Base-by-base conservation (phyloP, 2,797 vertebrate genomes). In the Forpus xanthops region DNA sequence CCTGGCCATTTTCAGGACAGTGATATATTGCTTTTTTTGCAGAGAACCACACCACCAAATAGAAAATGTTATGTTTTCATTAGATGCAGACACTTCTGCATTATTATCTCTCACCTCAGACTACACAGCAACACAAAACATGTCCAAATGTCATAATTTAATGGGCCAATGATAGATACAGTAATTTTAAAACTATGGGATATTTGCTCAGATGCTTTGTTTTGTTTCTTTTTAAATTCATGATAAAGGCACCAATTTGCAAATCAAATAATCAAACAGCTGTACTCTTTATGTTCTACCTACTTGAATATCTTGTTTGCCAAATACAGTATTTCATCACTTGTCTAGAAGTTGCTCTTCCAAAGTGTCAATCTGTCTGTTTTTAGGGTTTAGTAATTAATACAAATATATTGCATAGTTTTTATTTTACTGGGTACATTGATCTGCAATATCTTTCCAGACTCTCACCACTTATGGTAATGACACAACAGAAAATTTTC, bases 41-140 rank as follows among this genome's bases (percentile, higher is more conserved):
- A 70, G 14, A 58, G 15, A 94, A 73, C 49, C 74, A 81, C 71
- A 16, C 60, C 49, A 87, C 55, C 12, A 96, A 87, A 70, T 53
- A 90, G 65, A 91, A 74, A 56, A 33, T 84, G 87, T 75, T 92
- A 72, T 79, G n/a, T 96, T 97, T 97, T 91, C 88, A 80, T 94
- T 96, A 83, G 44, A 42, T 80, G 58, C 28, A 41, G 62, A 76
- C 37, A 52, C 49, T 89, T 94, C 62, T 86, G 33, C 68, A 33
- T 75, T 81, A 80, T 73, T 87, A 55, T 56, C 64, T 97, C 74
- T 93, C 88, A 74, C 81, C 85, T 89, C 64, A 71, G 84, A 76
- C 56, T 87, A 25, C 58, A 73, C 15, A 53, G 8, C 82, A 73
- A 85, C 94, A 85, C 14, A 92, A 93, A 96, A 90, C 15, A 15